Evolutionary conservation across 2,888 invertebrate species (phyloP), one percentile per base, ranked within the genome.

Genomic region (Scrobipalpa atriplicella): DNA sequence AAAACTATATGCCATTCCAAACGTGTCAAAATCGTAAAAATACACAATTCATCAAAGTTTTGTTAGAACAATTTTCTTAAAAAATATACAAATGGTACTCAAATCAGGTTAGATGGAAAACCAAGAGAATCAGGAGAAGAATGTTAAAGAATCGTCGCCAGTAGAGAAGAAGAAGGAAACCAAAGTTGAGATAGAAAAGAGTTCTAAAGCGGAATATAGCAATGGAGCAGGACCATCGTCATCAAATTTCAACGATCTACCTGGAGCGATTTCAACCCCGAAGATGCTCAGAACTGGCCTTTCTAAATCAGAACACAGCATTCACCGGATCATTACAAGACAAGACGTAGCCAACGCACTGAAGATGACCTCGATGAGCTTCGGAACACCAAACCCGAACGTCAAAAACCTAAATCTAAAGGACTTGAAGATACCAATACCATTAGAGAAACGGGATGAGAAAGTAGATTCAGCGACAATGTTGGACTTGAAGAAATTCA

Each of bases 271-370:
- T 0, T 77, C 72, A 16, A 73, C 72, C 6, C 68, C 78, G 64
- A 70, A 71, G 51, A 38, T 69, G 3, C 72, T 71, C 66, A 65
- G 78, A 3, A 75, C 85, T 65, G 87, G 89, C 0, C 73, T 87
- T 56, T 92, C 92, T 0, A 92, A 90, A 80, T 92, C 92, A 0
- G 92, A 92, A 72, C 91, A 92, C 67, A 89, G 79, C 66, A 79
- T 92, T 51, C 78, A 87, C 68, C 84, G 88, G 68, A 82, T 87
- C 7, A 85, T 90, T 39, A 90, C 90, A 60, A 75, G 74, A 11
- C 83, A 86, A 77, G 90, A 92, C 70, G 84, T 89, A 18, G 82
- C 86, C 0, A 84, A 88, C 36, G 89, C 90, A 1, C 68, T 92
- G 0, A 87, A 85, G 65, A 58, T 80, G 18, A 78, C 81, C 61